phyloP scores from a whole-genome alignment of 2,888 invertebrate species.

The Alentia gelatinosa region DNA sequence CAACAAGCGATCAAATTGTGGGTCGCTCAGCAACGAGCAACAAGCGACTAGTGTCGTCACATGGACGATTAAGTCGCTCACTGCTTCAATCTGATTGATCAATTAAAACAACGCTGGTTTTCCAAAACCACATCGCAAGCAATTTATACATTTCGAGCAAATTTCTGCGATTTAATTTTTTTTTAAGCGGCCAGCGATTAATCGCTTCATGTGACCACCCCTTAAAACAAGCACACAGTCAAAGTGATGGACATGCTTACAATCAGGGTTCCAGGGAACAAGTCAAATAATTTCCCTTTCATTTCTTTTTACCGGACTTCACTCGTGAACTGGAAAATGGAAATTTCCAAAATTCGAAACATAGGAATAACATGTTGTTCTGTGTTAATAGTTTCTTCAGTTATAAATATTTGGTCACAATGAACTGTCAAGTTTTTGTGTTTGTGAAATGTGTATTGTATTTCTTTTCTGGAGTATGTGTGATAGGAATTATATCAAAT shows the following conservation, averaged over 20 bases:
- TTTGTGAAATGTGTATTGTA: neutral
- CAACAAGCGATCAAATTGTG: no score
- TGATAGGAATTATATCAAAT: neutral
- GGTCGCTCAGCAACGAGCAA: no score
- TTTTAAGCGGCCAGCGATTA: no score
- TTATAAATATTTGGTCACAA: neutral
- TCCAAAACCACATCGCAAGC: no score
- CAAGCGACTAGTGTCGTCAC: no score
- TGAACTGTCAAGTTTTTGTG: neutral
- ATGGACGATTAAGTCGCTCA: no score
- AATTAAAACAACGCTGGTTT: no score
- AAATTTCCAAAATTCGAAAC: neutral
- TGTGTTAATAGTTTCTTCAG: neutral
- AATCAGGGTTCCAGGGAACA: neutral
- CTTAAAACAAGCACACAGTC: neutral
- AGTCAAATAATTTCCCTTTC: neutral
- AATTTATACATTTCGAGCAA: no score
- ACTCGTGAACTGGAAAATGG: neutral
- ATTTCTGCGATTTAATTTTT: no score
- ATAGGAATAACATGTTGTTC: neutral
- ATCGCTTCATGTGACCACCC: no score
- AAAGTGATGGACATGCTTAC: slow-evolving; percentile 1
- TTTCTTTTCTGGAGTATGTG: neutral
- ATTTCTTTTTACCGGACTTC: slow-evolving; percentile 28
- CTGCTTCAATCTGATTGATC: no score